A percentile compares a stretch with the other conserved stretches of the same genome.
Conservation (phyloP, 2,113 vertebrate genomes). For the Engraulis encrasicolus region DNA sequence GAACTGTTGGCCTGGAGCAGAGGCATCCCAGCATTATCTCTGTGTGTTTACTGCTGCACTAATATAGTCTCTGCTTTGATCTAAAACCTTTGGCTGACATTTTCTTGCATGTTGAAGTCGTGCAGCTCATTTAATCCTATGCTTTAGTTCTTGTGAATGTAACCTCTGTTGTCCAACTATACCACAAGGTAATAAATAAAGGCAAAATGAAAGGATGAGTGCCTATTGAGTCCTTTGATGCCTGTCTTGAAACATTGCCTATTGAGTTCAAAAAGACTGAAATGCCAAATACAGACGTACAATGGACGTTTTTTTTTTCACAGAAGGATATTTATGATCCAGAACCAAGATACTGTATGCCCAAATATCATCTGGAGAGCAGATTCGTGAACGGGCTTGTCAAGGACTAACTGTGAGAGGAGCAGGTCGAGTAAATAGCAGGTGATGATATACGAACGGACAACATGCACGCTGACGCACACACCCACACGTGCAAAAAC, state of each 20-base stretch:
- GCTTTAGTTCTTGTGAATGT: no score
- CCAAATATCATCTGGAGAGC: background rate
- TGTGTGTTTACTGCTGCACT: background rate
- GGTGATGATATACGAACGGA: constrained; percentile 48
- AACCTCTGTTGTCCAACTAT: no score
- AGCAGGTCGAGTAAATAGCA: constrained; percentile 42
- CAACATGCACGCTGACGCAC: constrained; percentile 22
- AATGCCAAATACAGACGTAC: background rate
- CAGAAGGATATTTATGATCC: background rate
- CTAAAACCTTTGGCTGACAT: no score
- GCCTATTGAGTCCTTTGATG: no score
- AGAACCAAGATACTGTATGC: background rate
- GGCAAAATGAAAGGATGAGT: no score
- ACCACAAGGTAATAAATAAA: no score
- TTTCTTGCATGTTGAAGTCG: no score
- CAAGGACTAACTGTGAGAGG: constrained; percentile 42
- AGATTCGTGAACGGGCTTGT: constrained; percentile 7
- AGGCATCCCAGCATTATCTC: background rate
- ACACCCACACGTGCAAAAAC: constrained; percentile 39
- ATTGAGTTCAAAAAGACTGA: background rate
- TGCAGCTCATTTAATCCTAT: no score
- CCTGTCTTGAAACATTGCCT: no score
- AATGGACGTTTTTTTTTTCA: background rate
- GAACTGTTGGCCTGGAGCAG: background rate
- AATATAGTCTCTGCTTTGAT: no score